phyloP scores from a whole-genome alignment of 2,888 invertebrate genomes.

The Venustoraphidia nigricollis region DNA sequence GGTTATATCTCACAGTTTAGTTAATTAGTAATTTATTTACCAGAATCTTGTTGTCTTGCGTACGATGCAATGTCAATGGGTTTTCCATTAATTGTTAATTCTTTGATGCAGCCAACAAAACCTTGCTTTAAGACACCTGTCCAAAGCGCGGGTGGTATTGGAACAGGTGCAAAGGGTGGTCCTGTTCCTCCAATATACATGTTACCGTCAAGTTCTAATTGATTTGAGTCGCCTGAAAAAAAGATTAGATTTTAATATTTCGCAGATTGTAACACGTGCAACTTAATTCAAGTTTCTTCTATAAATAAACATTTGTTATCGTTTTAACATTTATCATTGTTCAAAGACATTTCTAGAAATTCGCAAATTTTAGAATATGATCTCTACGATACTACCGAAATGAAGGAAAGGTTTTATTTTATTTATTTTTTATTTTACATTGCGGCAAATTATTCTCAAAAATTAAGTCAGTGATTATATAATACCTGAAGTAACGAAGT shows the following conservation, averaged over 20 bases:
- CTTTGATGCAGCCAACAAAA: slow-evolving; percentile 87
- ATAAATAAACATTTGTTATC: no score
- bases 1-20: no score
- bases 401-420: no score
- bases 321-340: no score
- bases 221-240: slow-evolving; percentile 61
- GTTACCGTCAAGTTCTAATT: slow-evolving; percentile 75
- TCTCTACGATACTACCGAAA: no score
- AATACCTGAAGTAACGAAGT: slow-evolving; percentile 70
- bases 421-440: no score
- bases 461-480: no score
- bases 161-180: slow-evolving; percentile 57
- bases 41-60: slow-evolving; percentile 80
- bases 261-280: neutral
- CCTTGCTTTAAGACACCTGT: slow-evolving; percentile 78
- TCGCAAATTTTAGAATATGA: no score
- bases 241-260: slow-evolving; percentile 3
- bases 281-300: no score
- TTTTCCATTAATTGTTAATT: slow-evolving; percentile 75
- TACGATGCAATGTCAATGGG: slow-evolving; percentile 78
- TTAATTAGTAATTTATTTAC: slow-evolving; percentile 28
- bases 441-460: no score
- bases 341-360: no score
- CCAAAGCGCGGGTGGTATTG: slow-evolving; percentile 78
- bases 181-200: slow-evolving; percentile 82